Evolutionary conservation across 2,888 invertebrate species (phyloP), one percentile per base, ranked within the genome.

Genomic region (Thelaira solivaga): DNA sequence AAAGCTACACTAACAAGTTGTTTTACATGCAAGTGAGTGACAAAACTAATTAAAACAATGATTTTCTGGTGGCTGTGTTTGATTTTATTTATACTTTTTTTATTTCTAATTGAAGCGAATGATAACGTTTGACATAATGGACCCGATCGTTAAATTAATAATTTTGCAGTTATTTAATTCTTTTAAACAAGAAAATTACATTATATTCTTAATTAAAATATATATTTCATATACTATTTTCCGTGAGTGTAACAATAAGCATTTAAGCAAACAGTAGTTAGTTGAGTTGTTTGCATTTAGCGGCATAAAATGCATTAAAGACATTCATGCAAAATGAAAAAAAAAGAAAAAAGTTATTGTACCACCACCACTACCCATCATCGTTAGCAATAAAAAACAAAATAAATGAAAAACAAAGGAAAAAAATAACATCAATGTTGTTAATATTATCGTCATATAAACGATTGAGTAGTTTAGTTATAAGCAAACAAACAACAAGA

Each of bases 261-360:
- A 74, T 65, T 64, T 59, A 74, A 74, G 69, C 31, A 74, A 73
- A 74, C 64, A 68, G 68, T 69, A 67, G 69, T n/a, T n/a, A n/a
- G n/a, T 74, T 72, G 78, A 78, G 69, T 78, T 74, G 78, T 62
- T 78, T 74, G 74, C 78, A 78, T 65, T 74, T 74, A 78, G 78
- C 78, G 78, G 78, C 78, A 74, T 69, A 59, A 74, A 78, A 74
- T 74, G 51, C 69, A 68, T 73, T 73, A 64, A 59, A 73, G 68
- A 59, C 73, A 68, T 64, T 57, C 64, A 64, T 34, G 59, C 43
- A 73, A 49, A 57, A 49, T 43, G 51, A 31, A 36, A 59, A 29
- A 41, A 49, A 36, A 20, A 24, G 13, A 39, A 10, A 24, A 29
- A 8, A 29, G 10, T 13, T 36, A 26, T 59, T 51, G 24, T 39